phyloP scores from a whole-genome alignment of 2,888 invertebrate species.

The Leptarthrus brevirostris region DNA sequence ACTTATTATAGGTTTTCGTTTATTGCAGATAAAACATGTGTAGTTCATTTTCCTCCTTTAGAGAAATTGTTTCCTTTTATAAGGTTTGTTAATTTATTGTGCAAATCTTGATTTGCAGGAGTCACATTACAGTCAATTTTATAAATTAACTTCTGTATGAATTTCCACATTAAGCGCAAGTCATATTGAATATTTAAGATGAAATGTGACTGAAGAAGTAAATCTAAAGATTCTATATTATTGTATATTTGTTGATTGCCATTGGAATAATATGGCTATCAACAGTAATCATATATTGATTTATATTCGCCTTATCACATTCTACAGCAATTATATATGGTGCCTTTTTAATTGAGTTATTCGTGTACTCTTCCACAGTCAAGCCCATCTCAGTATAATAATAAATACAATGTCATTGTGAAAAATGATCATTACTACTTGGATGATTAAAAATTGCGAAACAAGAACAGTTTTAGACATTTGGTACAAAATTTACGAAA shows the following conservation, averaged over 20 bases:
- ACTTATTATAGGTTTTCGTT: too few relatives aligned
- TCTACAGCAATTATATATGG: neutral
- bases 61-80: too few relatives aligned
- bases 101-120: neutral
- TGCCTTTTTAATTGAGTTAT: neutral
- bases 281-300: neutral
- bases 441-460: neutral
- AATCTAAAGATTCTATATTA: neutral
- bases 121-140: neutral
- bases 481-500: too few relatives aligned
- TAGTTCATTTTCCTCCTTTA: too few relatives aligned
- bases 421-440: neutral
- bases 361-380: neutral
- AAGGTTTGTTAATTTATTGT: neutral
- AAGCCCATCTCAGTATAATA: neutral
- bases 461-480: too few relatives aligned
- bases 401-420: neutral
- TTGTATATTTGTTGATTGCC: neutral
- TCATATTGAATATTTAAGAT: constrained; percentile 4
- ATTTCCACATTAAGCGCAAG: constrained; percentile 1
- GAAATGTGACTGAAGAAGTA: neutral
- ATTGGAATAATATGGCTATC: neutral
- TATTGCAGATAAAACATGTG: too few relatives aligned
- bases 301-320: neutral
- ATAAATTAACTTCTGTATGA: neutral